Evolutionary conservation across 53 echinoderm and acorn worm genomes (phyloP), one percentile per base, ranked within the genome.

Genomic region (Arbacia lixula): DNA sequence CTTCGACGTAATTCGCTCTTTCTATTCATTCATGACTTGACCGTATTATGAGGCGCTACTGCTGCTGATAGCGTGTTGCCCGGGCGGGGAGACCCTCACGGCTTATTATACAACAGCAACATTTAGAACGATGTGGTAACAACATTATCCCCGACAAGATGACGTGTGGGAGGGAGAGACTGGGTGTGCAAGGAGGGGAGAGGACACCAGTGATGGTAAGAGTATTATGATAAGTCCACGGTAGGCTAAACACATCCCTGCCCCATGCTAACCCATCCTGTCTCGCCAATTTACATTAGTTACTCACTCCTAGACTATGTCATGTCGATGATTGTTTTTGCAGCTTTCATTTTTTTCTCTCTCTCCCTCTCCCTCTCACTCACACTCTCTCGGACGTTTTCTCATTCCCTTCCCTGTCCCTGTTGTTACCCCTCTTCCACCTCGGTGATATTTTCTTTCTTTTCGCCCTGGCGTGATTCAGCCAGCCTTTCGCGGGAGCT

Each of bases 331-430:
- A 77, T 77, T 77, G 78, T 77, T 77, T 77, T 77, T 77, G 43
- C 78, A 77, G 78, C 78, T 77, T 77, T 57, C 78, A 77, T 77
- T 77, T 77, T 77, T 66, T 77, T 77, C 39, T n/a, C 60, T 74
- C 49, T 16, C 49, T 74, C 35, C 46, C 30, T 33, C 31, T 33
- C 10, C 35, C 53, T 17, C 31, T 27, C 34, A 74, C 74, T 34
- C 52, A 21, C 74, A 31, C 34, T 46, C 5, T 20, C 58, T 57
- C 22, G n/a, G n/a, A n/a, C 78, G 58, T 77, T 77, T 77, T 77
- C 31, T 77, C 58, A 38, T n/a, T 40, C 52, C 49, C 27, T 51
- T 74, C 35, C 46, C 30, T 33, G 20, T 33, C 10, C 35, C 53
- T 17, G 20, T 27, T 30, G 52, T 53, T 34, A 28, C 25, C 74